Conservation (phyloP, 2,113 vertebrate genomes). For the Salvator merianae region DNA sequence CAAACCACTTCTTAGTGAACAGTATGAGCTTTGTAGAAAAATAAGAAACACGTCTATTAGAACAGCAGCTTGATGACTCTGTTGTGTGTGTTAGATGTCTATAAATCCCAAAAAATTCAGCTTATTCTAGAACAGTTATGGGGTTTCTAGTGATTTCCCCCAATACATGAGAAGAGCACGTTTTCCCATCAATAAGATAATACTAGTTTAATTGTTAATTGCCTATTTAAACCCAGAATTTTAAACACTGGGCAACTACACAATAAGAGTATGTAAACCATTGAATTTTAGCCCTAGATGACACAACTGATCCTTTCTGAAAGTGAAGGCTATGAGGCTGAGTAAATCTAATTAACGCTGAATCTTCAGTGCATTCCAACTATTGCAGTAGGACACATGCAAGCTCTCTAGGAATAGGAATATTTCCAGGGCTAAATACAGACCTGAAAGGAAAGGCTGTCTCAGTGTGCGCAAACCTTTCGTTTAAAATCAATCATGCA, state of each 20-base stretch:
- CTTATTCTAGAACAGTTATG: neutral
- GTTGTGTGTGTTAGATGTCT: neutral
- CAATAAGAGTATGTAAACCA: neutral
- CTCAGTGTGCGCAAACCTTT: neutral
- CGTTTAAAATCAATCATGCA: neutral
- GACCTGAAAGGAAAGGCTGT: neutral
- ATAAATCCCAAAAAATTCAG: neutral
- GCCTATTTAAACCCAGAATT: too few relatives aligned
- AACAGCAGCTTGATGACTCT: neutral
- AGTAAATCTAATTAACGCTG: neutral
- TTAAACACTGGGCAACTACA: too few relatives aligned
- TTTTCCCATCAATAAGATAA: neutral
- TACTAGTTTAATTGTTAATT: neutral
- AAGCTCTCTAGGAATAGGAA: neutral
- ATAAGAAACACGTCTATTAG: neutral
- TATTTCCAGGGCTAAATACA: conserved; percentile 19
- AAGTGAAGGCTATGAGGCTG: neutral
- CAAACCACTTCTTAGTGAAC: neutral
- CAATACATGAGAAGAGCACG: neutral
- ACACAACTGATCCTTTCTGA: neutral
- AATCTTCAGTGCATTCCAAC: neutral
- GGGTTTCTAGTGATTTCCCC: too few relatives aligned
- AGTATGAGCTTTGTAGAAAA: too few relatives aligned
- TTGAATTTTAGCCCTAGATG: neutral
- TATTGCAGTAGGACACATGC: neutral